phyloP scores from a whole-genome alignment of 1,140 invertebrate genomes.

The Ceratina australensis region DNA sequence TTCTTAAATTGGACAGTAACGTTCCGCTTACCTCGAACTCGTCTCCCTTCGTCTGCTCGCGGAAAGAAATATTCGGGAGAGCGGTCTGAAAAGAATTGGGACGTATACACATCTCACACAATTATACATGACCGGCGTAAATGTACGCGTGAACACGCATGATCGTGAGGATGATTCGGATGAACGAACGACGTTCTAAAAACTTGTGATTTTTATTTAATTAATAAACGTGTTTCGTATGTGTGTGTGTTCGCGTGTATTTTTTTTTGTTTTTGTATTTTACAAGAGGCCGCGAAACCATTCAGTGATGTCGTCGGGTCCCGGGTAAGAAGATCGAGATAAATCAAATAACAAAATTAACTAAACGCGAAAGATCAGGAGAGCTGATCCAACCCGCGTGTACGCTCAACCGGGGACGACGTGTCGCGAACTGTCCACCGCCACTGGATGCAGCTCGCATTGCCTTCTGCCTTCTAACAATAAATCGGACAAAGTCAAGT shows the following conservation, averaged over 20 bases:
- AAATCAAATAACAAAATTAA: constrained; percentile 80
- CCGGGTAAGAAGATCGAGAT: constrained; percentile 73
- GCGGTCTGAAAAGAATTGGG: constrained; percentile 2
- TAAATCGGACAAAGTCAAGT: no score
- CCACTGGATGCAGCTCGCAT: constrained; percentile 24
- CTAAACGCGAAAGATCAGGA: constrained; percentile 74
- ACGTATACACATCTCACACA: neutral
- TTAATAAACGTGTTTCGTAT: constrained; percentile 78
- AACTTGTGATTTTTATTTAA: constrained; percentile 79
- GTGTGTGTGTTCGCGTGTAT: constrained; percentile 64
- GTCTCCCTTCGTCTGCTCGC: neutral
- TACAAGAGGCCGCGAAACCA: constrained; percentile 75
- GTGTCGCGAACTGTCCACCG: constrained; percentile 14
- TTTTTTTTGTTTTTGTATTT: constrained; percentile 71
- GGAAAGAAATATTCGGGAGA: constrained; percentile 8
- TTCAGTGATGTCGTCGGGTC: constrained; percentile 62
- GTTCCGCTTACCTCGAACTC: constrained; percentile 34
- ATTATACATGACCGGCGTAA: no score
- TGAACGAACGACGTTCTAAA: constrained; percentile 68
- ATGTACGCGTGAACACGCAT: neutral
- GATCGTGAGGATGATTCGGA: neutral
- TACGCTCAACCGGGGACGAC: constrained; percentile 64
- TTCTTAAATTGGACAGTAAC: constrained; percentile 32
- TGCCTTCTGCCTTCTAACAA: no score
- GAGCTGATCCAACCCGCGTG: constrained; percentile 61